Evolutionary conservation across 2,797 vertebrate species (phyloP).

Genomic region (Crypturellus tataupa): DNA sequence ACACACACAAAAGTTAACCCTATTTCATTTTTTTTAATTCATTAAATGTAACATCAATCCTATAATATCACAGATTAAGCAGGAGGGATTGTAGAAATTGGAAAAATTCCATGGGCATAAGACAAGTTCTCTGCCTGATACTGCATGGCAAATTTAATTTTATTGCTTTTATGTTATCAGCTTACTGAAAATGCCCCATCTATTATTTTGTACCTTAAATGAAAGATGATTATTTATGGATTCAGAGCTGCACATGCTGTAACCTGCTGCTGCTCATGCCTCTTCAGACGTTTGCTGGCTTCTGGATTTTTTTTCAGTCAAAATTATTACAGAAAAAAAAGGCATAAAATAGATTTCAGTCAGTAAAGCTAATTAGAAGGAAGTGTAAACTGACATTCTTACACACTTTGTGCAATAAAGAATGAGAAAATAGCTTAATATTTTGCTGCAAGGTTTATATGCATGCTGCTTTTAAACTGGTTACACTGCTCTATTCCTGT

Average conservation of each 20-base stretch:
- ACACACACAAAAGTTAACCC: not conserved
- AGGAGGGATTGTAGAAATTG: constrained; percentile 39
- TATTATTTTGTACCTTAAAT: not conserved
- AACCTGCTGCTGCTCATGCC: not conserved
- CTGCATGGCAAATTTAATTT: constrained; percentile 31
- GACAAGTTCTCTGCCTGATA: not conserved
- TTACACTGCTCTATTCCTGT: not conserved
- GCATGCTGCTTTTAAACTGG: not conserved
- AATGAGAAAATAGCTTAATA: not conserved
- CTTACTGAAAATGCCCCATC: not conserved
- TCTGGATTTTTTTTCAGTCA: not conserved
- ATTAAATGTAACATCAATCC: constrained; percentile 63
- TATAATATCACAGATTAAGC: constrained; percentile 52
- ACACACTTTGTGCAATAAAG: not conserved
- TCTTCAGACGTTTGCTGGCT: not conserved
- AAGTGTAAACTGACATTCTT: not conserved
- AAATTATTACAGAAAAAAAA: not conserved
- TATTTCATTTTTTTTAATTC: constrained; percentile 51
- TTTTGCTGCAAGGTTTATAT: not conserved
- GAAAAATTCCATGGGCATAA: constrained; percentile 6
- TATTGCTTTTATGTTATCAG: constrained; percentile 37
- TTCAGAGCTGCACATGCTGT: not conserved
- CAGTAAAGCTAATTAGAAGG: not conserved
- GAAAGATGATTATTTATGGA: not conserved
- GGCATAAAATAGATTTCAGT: not conserved